A percentile compares a stretch with the other conserved stretches of the same genome.
Evolutionary conservation across 35 echinoderm and acorn worm species (phyloP).

Genomic region (Lytechinus variegatus): DNA sequence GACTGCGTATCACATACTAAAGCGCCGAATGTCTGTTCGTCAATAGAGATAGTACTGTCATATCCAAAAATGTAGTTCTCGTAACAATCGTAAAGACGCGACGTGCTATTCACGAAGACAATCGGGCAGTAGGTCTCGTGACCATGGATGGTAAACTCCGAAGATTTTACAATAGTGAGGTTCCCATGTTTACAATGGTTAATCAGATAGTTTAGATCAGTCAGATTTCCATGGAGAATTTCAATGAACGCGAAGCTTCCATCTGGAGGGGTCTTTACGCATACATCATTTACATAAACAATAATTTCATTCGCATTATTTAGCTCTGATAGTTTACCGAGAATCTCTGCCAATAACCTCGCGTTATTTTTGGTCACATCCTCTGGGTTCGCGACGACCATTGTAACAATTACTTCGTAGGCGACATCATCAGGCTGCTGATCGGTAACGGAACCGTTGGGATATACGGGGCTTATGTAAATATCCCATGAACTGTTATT

Average conservation of each 20-base stretch:
- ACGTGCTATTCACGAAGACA: slow-evolving; percentile 48
- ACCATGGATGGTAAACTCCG: neutral
- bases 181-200: neutral
- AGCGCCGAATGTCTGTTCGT: slow-evolving; percentile 58
- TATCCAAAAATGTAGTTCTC: slow-evolving; percentile 64
- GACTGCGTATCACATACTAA: slow-evolving; percentile 59
- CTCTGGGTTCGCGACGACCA: neutral
- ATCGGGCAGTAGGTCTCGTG: neutral
- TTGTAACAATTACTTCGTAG: neutral
- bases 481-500: neutral
- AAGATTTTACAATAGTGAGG: neutral
- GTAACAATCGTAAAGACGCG: slow-evolving; percentile 57
- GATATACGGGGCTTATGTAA: neutral
- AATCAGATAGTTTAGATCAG: slow-evolving; percentile 7
- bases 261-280: neutral
- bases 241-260: neutral
- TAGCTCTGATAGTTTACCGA: neutral
- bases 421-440: neutral
- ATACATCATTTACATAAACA: neutral
- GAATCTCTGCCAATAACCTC: neutral
- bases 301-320: neutral
- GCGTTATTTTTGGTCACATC: neutral
- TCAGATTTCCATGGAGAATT: neutral
- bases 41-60: neutral
- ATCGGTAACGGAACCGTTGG: neutral